Percentiles rank a stretch among this genome's conserved stretches.
These are phyloP conservation scores for Clavelina lepadiformis DNA, from an alignment of 23 tunicate species.

Conservation along the genomic window DNA sequence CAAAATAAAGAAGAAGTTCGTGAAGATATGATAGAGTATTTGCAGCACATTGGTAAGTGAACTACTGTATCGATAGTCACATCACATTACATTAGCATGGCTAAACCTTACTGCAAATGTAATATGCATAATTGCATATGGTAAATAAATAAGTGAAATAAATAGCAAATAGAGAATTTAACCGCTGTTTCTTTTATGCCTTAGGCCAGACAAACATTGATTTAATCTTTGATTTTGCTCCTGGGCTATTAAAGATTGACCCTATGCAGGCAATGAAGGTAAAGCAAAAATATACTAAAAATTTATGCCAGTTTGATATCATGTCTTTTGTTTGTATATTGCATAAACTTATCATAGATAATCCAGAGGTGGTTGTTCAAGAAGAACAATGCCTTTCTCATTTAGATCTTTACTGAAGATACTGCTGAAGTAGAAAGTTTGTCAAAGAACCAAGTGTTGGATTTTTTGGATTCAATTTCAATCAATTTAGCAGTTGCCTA, in stretches of 20 bases:
- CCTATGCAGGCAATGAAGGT: slow-evolving; percentile 67
- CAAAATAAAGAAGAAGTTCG: slow-evolving; percentile 20
- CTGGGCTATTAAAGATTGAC: slow-evolving; percentile 28
- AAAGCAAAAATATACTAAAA: no score
- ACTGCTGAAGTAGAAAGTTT: slow-evolving; percentile 66
- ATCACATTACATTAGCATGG: no score
- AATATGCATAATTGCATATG: no score
- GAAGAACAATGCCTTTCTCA: no score
- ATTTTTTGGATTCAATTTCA: slow-evolving; percentile 45
- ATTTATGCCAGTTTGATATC: background rate
- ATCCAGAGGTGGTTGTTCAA: background rate
- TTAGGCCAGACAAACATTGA: slow-evolving; percentile 59
- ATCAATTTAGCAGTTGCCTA: slow-evolving; percentile 48
- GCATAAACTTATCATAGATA: background rate
- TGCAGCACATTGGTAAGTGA: slow-evolving; percentile 78
- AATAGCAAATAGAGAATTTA: no score
- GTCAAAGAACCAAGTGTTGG: slow-evolving; percentile 51
- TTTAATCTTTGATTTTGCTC: slow-evolving; percentile 62
- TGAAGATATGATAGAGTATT: slow-evolving; percentile 71
- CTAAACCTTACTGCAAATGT: no score
- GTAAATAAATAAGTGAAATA: no score
- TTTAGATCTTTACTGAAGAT: slow-evolving; percentile 92
- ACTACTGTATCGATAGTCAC: no score
- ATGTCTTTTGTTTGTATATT: background rate
- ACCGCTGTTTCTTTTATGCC: no score